These are phyloP conservation scores for Papilio xuthus DNA, from an alignment of 1,140 invertebrate genomes.

Conservation along the genomic window DNA sequence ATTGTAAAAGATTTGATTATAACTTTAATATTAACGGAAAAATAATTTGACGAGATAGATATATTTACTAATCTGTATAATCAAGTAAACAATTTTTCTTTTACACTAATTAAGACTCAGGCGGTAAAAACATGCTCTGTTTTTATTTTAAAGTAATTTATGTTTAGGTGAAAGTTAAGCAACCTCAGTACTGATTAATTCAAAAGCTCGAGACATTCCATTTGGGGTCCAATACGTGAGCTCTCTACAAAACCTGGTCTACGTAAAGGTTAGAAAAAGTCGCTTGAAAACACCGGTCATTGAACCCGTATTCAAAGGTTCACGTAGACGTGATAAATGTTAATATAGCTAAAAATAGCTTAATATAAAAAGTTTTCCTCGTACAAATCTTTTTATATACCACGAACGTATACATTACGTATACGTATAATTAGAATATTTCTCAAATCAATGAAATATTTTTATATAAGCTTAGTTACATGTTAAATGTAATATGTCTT, in stretches of 20 bases:
- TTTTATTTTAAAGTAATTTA: not conserved
- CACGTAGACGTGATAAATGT: not conserved
- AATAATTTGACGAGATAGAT: not conserved
- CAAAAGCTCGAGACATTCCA: conserved; percentile 17
- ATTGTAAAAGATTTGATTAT: not conserved
- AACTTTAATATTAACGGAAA: not conserved
- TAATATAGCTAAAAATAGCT: not conserved
- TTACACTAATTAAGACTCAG: too few species aligned
- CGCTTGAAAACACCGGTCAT: not conserved
- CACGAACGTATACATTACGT: not conserved
- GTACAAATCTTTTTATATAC: not conserved
- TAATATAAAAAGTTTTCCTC: not conserved
- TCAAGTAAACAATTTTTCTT: too few species aligned
- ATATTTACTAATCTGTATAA: too few species aligned
- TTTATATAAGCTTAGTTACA: not conserved
- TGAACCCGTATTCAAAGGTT: not conserved
- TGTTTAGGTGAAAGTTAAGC: conserved; percentile 7
- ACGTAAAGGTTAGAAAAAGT: conserved; percentile 6
- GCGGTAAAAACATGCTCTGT: not conserved
- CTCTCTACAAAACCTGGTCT: not conserved
- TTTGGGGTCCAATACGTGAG: conserved; percentile 12
- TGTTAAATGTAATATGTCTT: not conserved
- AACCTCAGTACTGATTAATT: conserved; percentile 20
- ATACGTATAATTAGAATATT: not conserved
- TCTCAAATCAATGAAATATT: not conserved